These are phyloP conservation scores for Stegodyphus mimosarum DNA, from an alignment of 1,140 invertebrate genomes.

Conservation along the genomic window DNA sequence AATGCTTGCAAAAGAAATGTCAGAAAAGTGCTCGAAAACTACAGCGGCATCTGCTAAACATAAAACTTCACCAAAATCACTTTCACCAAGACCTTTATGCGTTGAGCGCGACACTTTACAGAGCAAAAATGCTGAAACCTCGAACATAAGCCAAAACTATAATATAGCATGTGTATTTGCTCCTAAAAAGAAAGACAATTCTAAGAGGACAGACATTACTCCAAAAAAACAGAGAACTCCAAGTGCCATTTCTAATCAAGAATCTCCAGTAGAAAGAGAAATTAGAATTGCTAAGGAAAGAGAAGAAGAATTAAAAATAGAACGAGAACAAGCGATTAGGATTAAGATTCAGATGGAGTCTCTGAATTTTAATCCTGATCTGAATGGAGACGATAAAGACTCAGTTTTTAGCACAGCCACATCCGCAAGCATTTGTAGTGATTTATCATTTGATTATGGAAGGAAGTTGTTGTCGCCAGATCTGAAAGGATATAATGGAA, in stretches of 20 bases:
- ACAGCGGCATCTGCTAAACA: not conserved
- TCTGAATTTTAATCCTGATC: not conserved
- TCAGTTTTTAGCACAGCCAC: constrained; percentile 5
- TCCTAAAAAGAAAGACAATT: constrained; percentile 16
- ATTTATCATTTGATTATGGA: constrained; percentile 40
- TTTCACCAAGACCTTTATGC: too few relatives aligned
- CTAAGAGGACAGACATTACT: not conserved
- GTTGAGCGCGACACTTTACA: too few relatives aligned
- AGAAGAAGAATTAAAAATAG: constrained; percentile 39
- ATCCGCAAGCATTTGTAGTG: constrained; percentile 48
- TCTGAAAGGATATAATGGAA: too few relatives aligned
- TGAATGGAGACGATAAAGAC: constrained; percentile 30
- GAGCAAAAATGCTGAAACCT: not conserved
- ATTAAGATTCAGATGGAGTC: constrained; percentile 34
- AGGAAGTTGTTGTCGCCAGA: constrained; percentile 1
- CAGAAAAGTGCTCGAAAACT: not conserved
- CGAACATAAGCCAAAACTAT: constrained; percentile 17
- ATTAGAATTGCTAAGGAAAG: constrained; percentile 46
- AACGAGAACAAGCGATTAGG: constrained; percentile 35
- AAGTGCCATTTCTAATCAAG: constrained; percentile 18
- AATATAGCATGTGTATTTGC: constrained; percentile 44
- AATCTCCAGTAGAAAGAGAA: constrained; percentile 43
- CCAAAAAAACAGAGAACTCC: not conserved
- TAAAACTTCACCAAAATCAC: too few relatives aligned
- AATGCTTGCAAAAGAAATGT: constrained; percentile 29